Conservation (phyloP, 2,113 vertebrate species). For the Cyanistes caeruleus region DNA sequence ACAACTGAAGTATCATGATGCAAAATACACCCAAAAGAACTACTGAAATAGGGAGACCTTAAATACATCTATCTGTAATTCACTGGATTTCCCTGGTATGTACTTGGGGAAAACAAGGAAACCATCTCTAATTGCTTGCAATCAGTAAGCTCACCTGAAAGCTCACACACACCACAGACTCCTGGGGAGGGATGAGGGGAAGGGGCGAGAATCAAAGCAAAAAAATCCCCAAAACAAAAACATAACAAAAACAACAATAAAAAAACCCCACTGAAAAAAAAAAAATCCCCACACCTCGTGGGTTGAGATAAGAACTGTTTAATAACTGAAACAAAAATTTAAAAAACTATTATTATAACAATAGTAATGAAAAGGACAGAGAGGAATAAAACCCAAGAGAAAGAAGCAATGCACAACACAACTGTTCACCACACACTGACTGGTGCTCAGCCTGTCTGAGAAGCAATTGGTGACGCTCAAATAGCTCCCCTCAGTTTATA, state of each 20-base stretch:
- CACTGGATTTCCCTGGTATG: not conserved
- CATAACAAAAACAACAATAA: not conserved
- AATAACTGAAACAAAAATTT: not conserved
- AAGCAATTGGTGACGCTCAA: not conserved
- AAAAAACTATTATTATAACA: not conserved
- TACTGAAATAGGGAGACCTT: not conserved
- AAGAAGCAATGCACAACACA: not conserved
- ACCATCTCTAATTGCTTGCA: not conserved
- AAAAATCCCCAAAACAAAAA: not conserved
- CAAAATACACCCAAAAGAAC: not conserved
- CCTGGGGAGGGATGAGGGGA: not conserved
- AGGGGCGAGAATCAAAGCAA: not conserved
- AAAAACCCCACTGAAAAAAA: not conserved
- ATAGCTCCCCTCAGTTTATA: not conserved
- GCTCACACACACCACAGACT: not conserved
- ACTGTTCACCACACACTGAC: not conserved
- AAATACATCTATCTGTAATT: not conserved
- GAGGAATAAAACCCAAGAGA: not conserved
- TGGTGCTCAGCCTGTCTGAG: not conserved
- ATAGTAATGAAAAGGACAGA: not conserved
- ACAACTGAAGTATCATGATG: not conserved
- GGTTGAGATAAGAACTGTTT: not conserved
- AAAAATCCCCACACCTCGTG: not conserved
- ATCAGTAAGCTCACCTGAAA: not conserved
- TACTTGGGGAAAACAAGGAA: not conserved